Percentiles rank a stretch among this genome's conserved stretches.
phyloP scores from a whole-genome alignment of 2,888 invertebrate genomes.

The Cheilosia scutellata region DNA sequence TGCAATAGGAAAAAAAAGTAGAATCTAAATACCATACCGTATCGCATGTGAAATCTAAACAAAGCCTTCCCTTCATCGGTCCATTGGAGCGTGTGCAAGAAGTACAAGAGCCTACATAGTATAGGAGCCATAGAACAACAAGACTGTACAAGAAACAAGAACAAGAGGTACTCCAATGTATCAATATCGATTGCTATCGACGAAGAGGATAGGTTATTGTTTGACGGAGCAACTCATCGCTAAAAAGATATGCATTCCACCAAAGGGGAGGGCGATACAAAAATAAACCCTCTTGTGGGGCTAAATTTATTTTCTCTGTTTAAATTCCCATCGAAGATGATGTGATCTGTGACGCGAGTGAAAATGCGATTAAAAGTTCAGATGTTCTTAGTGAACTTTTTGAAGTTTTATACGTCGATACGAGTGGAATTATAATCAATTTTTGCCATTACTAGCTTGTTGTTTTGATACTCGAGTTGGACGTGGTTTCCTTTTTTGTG shows the following conservation, averaged over 20 bases:
- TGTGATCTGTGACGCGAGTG: slow-evolving; percentile 39
- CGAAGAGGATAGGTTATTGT: slow-evolving; percentile 66
- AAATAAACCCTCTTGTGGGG: slow-evolving; percentile 13
- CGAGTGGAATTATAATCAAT: slow-evolving; percentile 3
- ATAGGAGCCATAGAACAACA: not conserved
- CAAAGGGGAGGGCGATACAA: not conserved
- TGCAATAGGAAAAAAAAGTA: slow-evolving; percentile 11
- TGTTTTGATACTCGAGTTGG: slow-evolving; percentile 15
- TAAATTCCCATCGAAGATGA: slow-evolving; percentile 22
- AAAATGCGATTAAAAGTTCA: slow-evolving; percentile 61
- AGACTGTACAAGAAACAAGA: slow-evolving; percentile 19
- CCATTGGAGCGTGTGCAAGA: slow-evolving; percentile 50
- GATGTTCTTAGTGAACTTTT: slow-evolving; percentile 36
- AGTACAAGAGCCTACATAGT: slow-evolving; percentile 31
- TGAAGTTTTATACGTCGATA: slow-evolving; percentile 6
- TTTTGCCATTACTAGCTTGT: not conserved
- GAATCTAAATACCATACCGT: slow-evolving; percentile 42
- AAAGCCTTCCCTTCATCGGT: slow-evolving; percentile 42
- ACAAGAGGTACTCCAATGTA: slow-evolving; percentile 36
- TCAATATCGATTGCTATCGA: slow-evolving; percentile 67
- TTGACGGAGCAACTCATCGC: slow-evolving; percentile 65
- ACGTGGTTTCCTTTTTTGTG: not conserved
- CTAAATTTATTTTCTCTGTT: slow-evolving; percentile 8
- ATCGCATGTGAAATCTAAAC: slow-evolving; percentile 50
- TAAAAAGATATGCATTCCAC: slow-evolving; percentile 19